Evolutionary conservation across 1,140 invertebrate species (phyloP).

Genomic region (Neotoxoptera formosana): DNA sequence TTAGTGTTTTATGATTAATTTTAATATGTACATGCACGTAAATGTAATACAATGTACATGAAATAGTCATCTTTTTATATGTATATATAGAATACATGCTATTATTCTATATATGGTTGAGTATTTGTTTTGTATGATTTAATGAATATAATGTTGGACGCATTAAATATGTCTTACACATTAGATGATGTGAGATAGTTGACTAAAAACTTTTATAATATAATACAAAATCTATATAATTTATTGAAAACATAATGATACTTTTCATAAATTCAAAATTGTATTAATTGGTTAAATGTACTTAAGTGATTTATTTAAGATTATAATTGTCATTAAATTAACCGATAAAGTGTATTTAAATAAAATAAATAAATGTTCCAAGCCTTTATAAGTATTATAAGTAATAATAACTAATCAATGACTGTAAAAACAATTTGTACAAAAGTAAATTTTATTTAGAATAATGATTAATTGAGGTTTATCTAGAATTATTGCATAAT

Average conservation of each 20-base stretch:
- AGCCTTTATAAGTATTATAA: conserved; percentile 9
- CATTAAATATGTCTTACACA: neutral
- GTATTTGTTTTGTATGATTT: neutral
- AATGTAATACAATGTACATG: neutral
- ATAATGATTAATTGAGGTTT: neutral
- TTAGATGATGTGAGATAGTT: neutral
- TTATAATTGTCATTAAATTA: neutral
- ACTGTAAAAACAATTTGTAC: conserved; percentile 26
- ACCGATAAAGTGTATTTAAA: neutral
- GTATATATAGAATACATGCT: neutral
- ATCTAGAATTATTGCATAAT: neutral
- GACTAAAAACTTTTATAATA: neutral
- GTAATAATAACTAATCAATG: neutral
- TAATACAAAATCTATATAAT: neutral
- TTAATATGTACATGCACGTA: too few species aligned
- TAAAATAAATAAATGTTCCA: neutral
- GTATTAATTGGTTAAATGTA: neutral
- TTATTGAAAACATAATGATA: neutral
- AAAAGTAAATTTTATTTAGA: conserved; percentile 8
- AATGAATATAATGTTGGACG: neutral
- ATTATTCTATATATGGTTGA: neutral
- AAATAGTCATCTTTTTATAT: neutral
- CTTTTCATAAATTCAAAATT: neutral
- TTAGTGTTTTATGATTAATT: neutral
- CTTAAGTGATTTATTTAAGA: neutral